Evolutionary conservation across 2,888 invertebrate species (phyloP), one percentile per base, ranked within the genome.

Genomic region (Campopleginae sp.): DNA sequence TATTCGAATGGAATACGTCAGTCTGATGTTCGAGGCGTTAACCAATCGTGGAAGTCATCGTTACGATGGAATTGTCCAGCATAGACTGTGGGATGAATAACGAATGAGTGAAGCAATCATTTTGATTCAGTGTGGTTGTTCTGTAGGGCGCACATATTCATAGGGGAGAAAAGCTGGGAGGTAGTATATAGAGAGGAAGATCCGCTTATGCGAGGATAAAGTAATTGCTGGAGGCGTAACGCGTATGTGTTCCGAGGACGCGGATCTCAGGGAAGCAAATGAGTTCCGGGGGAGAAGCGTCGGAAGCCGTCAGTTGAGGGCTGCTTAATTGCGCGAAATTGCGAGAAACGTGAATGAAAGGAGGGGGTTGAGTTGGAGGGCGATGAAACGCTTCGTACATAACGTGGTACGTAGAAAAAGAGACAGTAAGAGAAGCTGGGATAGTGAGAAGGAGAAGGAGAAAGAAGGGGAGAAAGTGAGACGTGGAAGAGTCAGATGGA

Each of bases 321-420:
- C 68, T 82, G 80, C 68, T 82, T 85, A 85, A 85, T 85, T 85
- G 85, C 68, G 76, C 82, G 76, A 85, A 85, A 79, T 74, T 80
- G 79, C 76, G 82, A 75, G 80, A 71, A 74, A 72, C 54, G 48
- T 33, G 61, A 66, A 75, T 71, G 76, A 74, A 74, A 54, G 70
- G 42, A 17, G 68, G 63, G 54, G 33, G n/a, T 54, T 42, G 44
- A 58, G 3, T 19, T 61, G 33, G 58, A 68, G 82, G 54, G 72
- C 65, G 44, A 72, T 80, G 82, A 80, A 85, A 70, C 77, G 80
- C 63, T 54, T 77, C 51, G 54, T 75, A 82, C 68, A 77, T 80
- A 70, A 72, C 77, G 77, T 76, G 48, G 61, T 77, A 65, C 72
- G 68, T 76, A 27, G 51, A 31, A 58, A 66, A 44, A 58, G 27